A percentile compares a stretch with the other conserved stretches of the same genome.
Conservation (phyloP, 2,797 vertebrate species). For the Sus cebifrons region DNA sequence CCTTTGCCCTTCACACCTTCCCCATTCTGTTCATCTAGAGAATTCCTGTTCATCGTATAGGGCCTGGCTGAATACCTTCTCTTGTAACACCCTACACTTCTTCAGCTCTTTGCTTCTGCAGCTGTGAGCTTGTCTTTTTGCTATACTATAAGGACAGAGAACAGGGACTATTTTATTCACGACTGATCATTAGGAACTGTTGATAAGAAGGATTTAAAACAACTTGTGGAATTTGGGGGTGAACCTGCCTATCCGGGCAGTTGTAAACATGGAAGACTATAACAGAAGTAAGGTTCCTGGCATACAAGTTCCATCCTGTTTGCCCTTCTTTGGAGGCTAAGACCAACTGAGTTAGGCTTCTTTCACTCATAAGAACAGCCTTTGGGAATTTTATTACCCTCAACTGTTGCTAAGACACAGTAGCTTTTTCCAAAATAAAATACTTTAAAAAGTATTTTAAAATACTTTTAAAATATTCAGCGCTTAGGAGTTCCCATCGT, state of each 20-base stretch:
- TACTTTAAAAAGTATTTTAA: no score
- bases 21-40: not conserved
- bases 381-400: not conserved
- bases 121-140: not conserved
- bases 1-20: not conserved
- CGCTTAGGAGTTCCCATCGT: no score
- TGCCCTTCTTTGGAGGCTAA: not conserved
- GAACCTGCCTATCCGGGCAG: not conserved
- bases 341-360: not conserved
- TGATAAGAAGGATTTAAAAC: not conserved
- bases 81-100: not conserved
- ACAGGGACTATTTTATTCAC: not conserved
- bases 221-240: not conserved
- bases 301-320: not conserved
- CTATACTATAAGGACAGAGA: not conserved
- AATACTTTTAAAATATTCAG: no score
- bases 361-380: not conserved
- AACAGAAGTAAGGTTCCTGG: not conserved
- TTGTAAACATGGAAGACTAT: not conserved
- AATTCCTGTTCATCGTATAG: not conserved
- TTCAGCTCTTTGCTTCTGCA: not conserved
- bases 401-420: not conserved
- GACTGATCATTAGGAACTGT: not conserved
- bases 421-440: not conserved
- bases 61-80: not conserved